phyloP scores from a whole-genome alignment of 2,113 vertebrate species.

The Galeopterus variegatus region DNA sequence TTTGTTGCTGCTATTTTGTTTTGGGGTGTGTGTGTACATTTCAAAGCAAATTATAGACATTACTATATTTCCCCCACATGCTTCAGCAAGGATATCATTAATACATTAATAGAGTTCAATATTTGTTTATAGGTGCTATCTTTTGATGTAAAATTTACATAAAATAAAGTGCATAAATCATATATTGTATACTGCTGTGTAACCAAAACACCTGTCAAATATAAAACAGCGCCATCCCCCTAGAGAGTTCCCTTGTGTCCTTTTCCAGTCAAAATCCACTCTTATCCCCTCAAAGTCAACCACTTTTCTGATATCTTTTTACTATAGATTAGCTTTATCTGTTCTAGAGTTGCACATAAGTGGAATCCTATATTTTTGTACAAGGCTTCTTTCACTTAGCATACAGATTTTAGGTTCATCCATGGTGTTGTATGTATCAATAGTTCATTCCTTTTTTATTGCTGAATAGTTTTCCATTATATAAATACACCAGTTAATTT shows the following conservation, averaged over 20 bases:
- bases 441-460: conserved; percentile 35
- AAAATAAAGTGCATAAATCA: not conserved
- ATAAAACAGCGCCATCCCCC: not conserved
- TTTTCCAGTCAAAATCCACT: not conserved
- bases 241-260: not conserved
- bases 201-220: not conserved
- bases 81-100: not conserved
- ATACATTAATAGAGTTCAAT: not conserved
- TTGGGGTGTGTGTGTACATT: not conserved
- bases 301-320: not conserved
- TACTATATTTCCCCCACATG: not conserved
- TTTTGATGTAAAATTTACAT: not conserved
- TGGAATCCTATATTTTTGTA: not conserved
- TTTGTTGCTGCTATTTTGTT: conserved; percentile 28
- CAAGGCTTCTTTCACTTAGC: not conserved
- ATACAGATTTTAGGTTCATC: not conserved
- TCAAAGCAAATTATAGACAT: not conserved
- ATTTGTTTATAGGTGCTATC: not conserved
- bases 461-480: not conserved
- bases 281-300: not conserved
- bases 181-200: not conserved
- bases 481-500: not conserved
- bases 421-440: not conserved
- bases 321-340: not conserved
- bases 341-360: not conserved